phyloP scores from a whole-genome alignment of 2,888 invertebrate genomes.

The Scelioninae gen. 1 region DNA sequence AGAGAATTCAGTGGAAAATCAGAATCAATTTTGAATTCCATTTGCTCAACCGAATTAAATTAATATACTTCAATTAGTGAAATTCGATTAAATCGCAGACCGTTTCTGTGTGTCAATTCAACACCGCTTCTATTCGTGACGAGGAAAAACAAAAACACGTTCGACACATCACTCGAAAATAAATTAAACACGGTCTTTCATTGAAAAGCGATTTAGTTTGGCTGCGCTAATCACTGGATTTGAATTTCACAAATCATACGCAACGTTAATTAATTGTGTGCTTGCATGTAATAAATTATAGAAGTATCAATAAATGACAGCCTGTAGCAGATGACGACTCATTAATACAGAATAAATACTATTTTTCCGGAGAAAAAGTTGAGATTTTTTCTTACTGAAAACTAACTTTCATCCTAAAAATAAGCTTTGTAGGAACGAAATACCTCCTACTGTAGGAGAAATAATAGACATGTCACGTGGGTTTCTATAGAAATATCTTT shows the following conservation, averaged over 20 bases:
- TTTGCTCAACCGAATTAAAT: slow-evolving; percentile 12
- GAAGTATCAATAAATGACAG: too few relatives aligned
- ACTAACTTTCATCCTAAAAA: too few relatives aligned
- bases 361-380: too few relatives aligned
- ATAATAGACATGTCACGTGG: too few relatives aligned
- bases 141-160: slow-evolving; percentile 25
- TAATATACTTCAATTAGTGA: slow-evolving; percentile 27
- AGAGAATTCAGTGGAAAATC: background rate
- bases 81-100: slow-evolving; percentile 18
- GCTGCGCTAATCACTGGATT: slow-evolving; percentile 28
- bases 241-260: slow-evolving; percentile 25
- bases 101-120: slow-evolving; percentile 2
- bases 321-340: too few relatives aligned
- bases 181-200: slow-evolving; percentile 38
- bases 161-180: slow-evolving; percentile 20
- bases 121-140: background rate
- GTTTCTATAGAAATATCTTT: too few relatives aligned
- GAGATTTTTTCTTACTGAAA: too few relatives aligned
- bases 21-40: background rate
- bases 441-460: too few relatives aligned
- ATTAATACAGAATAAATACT: too few relatives aligned
- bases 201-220: slow-evolving; percentile 34
- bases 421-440: too few relatives aligned
- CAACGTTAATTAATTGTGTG: slow-evolving; percentile 33
- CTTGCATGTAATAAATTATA: slow-evolving; percentile 24